phyloP scores from a whole-genome alignment of 2,797 vertebrate genomes.

The Antennarius maculatus region DNA sequence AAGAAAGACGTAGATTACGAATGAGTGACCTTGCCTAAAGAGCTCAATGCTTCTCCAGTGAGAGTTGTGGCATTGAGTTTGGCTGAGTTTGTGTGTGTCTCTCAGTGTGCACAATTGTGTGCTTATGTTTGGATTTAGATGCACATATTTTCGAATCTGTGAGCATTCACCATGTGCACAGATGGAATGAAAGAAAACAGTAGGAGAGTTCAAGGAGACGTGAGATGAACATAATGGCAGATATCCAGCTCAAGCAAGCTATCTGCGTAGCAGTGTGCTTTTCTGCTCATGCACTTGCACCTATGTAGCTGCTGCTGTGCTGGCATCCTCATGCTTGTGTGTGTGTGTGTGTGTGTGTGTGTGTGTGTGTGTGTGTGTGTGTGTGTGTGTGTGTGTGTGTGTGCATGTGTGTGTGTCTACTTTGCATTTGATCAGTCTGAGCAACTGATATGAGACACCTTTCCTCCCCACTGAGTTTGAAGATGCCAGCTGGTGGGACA shows the following conservation, averaged over 20 bases:
- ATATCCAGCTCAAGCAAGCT: conserved; percentile 44
- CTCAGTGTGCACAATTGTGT: conserved; percentile 2
- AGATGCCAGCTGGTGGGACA: conserved; percentile 74
- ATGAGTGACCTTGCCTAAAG: conserved; percentile 77
- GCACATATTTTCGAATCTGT: conserved; percentile 48
- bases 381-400: too few species aligned
- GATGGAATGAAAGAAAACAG: conserved; percentile 57
- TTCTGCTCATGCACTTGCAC: conserved; percentile 17
- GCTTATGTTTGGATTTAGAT: conserved; percentile 32
- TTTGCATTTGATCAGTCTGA: conserved; percentile 46
- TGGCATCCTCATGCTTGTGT: too few species aligned
- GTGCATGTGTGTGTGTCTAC: conserved; percentile 8
- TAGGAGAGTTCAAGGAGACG: conserved; percentile 48
- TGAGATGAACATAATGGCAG: conserved; percentile 68
- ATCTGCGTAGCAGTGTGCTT: conserved; percentile 26
- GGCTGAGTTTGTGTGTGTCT: conserved; percentile 47
- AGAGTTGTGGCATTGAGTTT: conserved; percentile 55
- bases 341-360: too few species aligned
- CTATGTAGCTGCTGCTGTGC: neutral
- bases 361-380: too few species aligned
- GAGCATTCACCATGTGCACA: conserved; percentile 54
- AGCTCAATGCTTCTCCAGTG: conserved; percentile 61
- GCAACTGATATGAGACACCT: conserved; percentile 63
- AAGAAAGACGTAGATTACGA: conserved; percentile 70
- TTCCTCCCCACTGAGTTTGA: conserved; percentile 68